phyloP scores from a whole-genome alignment of 2,888 invertebrate genomes.

The Cantharis lateralis region DNA sequence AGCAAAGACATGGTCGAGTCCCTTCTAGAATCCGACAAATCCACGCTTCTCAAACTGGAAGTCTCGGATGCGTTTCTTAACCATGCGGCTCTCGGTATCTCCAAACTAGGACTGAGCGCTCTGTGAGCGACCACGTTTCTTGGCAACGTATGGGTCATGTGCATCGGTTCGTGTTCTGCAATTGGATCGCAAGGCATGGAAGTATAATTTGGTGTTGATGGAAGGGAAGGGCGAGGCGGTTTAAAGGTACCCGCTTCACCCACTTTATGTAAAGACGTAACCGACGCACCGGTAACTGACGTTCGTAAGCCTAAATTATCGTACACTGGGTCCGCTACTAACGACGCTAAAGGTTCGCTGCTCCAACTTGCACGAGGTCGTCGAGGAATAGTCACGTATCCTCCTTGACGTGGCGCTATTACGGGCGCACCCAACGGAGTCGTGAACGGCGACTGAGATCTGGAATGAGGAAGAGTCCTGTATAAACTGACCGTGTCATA shows the following conservation, averaged over 20 bases:
- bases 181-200: constrained; percentile 57
- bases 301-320: constrained; percentile 85
- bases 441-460: constrained; percentile 77
- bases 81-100: constrained; percentile 56
- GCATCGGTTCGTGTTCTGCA: constrained; percentile 61
- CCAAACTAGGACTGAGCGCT: constrained; percentile 58
- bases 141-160: constrained; percentile 55
- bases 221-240: constrained; percentile 61
- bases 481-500: constrained; percentile 70
- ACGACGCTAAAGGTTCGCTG: constrained; percentile 63
- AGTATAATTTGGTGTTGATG: constrained; percentile 56
- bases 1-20: constrained; percentile 46
- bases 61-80: constrained; percentile 21
- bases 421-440: constrained; percentile 64
- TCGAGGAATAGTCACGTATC: constrained; percentile 86
- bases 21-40: constrained; percentile 42
- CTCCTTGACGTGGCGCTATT: constrained; percentile 65
- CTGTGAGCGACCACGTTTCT: constrained; percentile 45
- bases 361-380: constrained; percentile 84
- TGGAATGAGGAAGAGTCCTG: constrained; percentile 80
- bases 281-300: constrained; percentile 85
- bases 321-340: constrained; percentile 77
- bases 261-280: constrained; percentile 75
- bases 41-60: constrained; percentile 56
- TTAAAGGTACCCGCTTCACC: constrained; percentile 55